These are phyloP conservation scores for Heterodera schachtii DNA, from an alignment of 1,140 invertebrate genomes.

Conservation along the genomic window DNA sequence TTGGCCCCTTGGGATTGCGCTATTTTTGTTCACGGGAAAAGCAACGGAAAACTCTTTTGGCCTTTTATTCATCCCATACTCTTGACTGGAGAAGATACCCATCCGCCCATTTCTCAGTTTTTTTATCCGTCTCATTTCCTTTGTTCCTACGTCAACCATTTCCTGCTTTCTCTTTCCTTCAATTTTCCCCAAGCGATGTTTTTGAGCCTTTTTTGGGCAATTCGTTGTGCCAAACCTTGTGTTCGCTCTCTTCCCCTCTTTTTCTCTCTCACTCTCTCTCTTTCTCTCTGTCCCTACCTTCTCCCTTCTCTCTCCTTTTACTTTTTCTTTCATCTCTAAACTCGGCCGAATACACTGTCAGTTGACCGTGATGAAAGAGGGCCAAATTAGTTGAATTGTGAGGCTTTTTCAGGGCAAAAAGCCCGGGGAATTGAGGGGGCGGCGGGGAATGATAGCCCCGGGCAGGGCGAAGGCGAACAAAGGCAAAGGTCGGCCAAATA, in stretches of 20 bases:
- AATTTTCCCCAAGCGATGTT: background rate
- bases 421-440: background rate
- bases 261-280: background rate
- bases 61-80: background rate
- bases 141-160: background rate
- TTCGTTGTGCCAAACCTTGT: background rate
- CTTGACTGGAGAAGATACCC: background rate
- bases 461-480: too few species aligned
- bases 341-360: background rate
- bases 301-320: too few species aligned
- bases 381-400: background rate
- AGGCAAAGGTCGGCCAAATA: background rate
- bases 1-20: background rate
- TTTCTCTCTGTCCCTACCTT: too few species aligned
- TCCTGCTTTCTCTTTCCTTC: background rate
- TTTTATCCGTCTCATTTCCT: background rate
- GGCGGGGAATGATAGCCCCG: background rate
- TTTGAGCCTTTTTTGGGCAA: background rate
- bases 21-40: background rate
- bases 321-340: background rate
- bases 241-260: too few species aligned
- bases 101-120: background rate
- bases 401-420: background rate
- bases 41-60: background rate
- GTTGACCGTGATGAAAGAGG: background rate